phyloP scores from a whole-genome alignment of 2,113 vertebrate species.

The Acrocephalus kingi region DNA sequence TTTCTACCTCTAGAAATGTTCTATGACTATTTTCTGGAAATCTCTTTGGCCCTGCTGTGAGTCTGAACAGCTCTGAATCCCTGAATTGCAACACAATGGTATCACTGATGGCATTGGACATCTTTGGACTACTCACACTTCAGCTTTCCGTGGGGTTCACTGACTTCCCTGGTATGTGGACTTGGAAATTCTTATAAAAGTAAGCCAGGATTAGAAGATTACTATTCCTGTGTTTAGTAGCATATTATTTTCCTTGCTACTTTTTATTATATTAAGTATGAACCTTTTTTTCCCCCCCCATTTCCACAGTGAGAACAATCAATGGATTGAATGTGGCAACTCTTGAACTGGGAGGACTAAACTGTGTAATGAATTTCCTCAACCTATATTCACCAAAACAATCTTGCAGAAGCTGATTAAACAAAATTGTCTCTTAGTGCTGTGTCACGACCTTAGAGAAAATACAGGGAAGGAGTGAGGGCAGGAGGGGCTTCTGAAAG shows the following conservation, averaged over 20 bases:
- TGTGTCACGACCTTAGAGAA: background rate
- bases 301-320: background rate
- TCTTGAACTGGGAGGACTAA: background rate
- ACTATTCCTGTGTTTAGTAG: background rate
- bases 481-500: background rate
- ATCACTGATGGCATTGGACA: rapidly evolving
- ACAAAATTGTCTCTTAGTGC: background rate
- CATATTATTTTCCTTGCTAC: background rate
- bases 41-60: background rate
- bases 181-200: background rate
- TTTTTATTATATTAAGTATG: background rate
- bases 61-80: background rate
- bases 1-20: background rate
- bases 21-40: background rate
- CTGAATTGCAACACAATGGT: background rate
- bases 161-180: background rate
- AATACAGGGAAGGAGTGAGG: background rate
- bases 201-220: background rate
- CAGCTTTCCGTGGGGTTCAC: background rate
- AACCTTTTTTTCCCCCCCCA: background rate
- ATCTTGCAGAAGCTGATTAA: background rate
- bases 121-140: background rate
- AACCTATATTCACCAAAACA: background rate
- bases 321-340: background rate
- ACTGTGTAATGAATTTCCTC: background rate